Evolutionary conservation across 2,113 vertebrate species (phyloP), one percentile per base, ranked within the genome.

Genomic region (Ammospiza caudacuta): DNA sequence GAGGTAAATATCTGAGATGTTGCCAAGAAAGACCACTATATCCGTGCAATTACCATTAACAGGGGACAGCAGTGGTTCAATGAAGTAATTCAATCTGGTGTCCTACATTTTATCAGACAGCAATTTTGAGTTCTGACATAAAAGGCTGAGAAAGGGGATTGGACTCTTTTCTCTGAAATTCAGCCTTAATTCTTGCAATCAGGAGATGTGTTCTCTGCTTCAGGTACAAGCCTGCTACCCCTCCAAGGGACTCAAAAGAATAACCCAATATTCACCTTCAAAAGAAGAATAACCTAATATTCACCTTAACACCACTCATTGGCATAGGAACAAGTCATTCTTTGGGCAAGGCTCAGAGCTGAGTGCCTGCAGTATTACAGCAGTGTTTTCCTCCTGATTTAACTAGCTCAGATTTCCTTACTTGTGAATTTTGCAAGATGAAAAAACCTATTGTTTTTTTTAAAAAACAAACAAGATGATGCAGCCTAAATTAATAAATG

Each of bases 1-100:
- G 98, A 98, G 98, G 98, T 98, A 98, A 99, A 98, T 98, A 98
- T 98, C 98, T 98, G 97, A 98, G 97, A 98, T 98, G 97, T 97
- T 98, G 95, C 97, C 92, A 92, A 98, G 98, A 98, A 98, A 98
- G 97, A 97, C 97, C 92, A 94, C 98, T 97, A 95, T 98, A 98
- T 98, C 98, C 95, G 95, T 87, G 97, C 98, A 98, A 98, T 98
- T 98, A 98, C 98, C 98, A 98, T 98, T 98, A 98, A 98, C 97
- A 96, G 97, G 97, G 97, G 98, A 98, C 96, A 98, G 98, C 96
- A 96, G 96, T 95, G 92, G 97, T 97, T 98, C 98, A 98, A 98
- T 98, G 97, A 98, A 98, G 98, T 98, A 98, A 97, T 98, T 98
- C 98, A 97, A 98, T 98, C 98, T 97, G 96, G 98, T 98, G 98